These are phyloP conservation scores for Acanthosepion lycidas DNA, from an alignment of 2,888 invertebrate genomes.

Conservation along the genomic window DNA sequence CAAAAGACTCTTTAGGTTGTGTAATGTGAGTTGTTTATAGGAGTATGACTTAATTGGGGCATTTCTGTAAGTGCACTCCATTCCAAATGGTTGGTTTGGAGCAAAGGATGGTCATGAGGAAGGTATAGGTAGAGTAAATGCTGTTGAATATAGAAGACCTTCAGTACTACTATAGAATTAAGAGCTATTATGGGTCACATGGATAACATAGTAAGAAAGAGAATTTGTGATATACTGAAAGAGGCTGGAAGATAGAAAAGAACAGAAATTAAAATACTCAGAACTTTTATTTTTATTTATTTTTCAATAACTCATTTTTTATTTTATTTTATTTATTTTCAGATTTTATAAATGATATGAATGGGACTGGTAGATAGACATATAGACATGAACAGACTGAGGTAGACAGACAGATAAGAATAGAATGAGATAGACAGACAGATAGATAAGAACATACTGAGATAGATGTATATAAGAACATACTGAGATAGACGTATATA, in stretches of 20 bases:
- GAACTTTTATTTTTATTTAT: neutral
- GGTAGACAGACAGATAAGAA: too few relatives aligned
- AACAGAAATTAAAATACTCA: neutral
- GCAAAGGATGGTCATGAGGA: neutral
- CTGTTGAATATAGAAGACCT: neutral
- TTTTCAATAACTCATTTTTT: neutral
- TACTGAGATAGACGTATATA: too few relatives aligned
- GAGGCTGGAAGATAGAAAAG: neutral
- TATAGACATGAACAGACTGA: too few relatives aligned
- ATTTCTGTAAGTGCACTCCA: conserved; percentile 33
- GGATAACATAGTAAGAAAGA: neutral
- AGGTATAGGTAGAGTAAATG: neutral
- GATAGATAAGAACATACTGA: too few relatives aligned
- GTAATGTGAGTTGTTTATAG: neutral
- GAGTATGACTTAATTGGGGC: conserved; percentile 33
- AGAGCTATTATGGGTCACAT: neutral
- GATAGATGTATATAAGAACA: too few relatives aligned
- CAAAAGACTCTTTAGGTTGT: neutral
- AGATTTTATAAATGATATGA: neutral
- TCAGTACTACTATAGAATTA: neutral
- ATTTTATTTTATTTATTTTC: too few relatives aligned
- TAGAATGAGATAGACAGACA: too few relatives aligned
- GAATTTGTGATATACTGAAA: neutral
- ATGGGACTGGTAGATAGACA: too few relatives aligned
- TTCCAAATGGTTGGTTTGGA: neutral